phyloP scores from a whole-genome alignment of 2,797 vertebrate genomes.

The Chaetodon trifasciatus region DNA sequence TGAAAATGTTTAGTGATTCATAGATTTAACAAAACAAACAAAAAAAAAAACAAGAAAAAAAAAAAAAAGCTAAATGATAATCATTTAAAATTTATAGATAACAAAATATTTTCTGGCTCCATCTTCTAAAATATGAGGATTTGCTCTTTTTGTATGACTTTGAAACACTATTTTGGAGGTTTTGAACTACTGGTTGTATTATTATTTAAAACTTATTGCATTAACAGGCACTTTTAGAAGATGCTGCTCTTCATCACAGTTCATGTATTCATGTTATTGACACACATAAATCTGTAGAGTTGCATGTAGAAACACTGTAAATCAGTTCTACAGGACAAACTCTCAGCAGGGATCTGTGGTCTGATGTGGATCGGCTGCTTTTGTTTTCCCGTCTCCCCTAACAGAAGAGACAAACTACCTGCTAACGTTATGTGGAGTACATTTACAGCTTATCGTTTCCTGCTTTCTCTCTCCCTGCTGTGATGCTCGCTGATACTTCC shows the following conservation, averaged over 20 bases:
- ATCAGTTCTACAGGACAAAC: neutral
- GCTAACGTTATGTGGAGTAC: neutral
- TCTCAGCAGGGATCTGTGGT: constrained; percentile 29
- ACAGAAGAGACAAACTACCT: neutral
- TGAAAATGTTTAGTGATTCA: neutral
- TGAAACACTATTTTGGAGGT: neutral
- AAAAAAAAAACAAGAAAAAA: too few species aligned
- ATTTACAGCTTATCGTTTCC: neutral
- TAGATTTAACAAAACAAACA: too few species aligned
- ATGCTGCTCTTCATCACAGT: neutral
- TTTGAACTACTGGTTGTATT: neutral
- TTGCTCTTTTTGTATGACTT: neutral
- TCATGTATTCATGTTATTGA: neutral
- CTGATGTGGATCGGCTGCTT: constrained; percentile 1
- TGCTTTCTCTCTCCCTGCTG: neutral
- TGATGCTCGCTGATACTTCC: constrained; percentile 9
- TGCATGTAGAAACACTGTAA: neutral
- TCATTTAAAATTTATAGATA: neutral
- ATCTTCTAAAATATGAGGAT: neutral
- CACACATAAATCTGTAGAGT: neutral
- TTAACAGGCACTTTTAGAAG: neutral
- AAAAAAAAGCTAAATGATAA: too few species aligned
- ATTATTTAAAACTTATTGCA: neutral
- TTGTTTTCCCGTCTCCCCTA: neutral
- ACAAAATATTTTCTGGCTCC: neutral